A percentile compares a stretch with the other conserved stretches of the same genome.
Conservation (phyloP, 2,797 vertebrate species). For the Hippopotamyrus pictus region DNA sequence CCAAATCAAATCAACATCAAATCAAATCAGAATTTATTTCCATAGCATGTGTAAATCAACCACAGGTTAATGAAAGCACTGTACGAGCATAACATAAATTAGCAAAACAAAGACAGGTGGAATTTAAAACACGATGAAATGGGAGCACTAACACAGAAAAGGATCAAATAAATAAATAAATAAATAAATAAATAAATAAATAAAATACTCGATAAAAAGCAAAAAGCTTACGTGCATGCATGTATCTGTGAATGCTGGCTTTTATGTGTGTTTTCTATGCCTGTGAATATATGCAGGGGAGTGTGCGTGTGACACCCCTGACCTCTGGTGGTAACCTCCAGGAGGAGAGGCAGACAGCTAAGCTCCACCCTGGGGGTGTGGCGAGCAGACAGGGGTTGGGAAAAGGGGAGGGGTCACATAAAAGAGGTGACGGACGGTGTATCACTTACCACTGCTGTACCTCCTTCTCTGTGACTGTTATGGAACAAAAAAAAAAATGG, state of each 20-base stretch:
- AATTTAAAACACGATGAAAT: background rate
- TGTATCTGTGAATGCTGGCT: background rate
- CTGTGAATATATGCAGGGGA: background rate
- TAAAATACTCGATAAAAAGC: background rate
- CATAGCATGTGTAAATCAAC: background rate
- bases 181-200: background rate
- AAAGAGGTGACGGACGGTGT: background rate
- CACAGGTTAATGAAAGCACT: background rate
- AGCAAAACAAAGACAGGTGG: background rate
- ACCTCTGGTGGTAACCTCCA: background rate
- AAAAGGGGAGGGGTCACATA: background rate
- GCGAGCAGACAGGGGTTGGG: background rate
- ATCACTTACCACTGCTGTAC: conserved; percentile 77
- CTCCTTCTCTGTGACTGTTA: conserved; percentile 73
- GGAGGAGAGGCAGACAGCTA: background rate
- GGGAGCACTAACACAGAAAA: background rate
- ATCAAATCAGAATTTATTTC: background rate
- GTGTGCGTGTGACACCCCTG: background rate
- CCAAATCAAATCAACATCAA: background rate
- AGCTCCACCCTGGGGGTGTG: background rate
- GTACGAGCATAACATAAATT: background rate
- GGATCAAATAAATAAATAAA: background rate
- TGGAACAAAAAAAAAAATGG: background rate
- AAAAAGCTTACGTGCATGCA: background rate
- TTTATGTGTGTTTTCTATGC: background rate